Conservation (phyloP, 2,797 vertebrate genomes). For the Danio aesculapii region DNA sequence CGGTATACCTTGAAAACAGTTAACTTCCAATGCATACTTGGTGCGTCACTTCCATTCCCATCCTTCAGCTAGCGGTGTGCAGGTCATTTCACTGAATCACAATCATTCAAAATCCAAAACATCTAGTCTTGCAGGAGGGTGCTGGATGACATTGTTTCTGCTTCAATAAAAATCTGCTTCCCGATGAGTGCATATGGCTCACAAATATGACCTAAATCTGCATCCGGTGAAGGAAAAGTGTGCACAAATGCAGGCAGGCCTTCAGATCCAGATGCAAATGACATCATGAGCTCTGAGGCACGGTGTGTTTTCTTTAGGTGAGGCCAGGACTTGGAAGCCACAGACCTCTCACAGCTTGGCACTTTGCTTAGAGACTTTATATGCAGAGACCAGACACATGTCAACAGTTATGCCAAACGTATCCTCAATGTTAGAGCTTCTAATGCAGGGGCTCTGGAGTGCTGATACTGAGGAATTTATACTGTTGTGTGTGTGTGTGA, state of each 20-base stretch:
- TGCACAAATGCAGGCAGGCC: conserved; percentile 13
- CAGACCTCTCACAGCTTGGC: conserved; percentile 47
- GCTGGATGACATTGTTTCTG: background rate
- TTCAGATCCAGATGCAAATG: conserved; percentile 58
- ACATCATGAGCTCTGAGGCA: conserved; percentile 48
- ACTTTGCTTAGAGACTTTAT: conserved; percentile 22
- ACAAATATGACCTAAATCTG: conserved; percentile 54
- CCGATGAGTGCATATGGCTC: conserved; percentile 15
- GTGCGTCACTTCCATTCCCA: conserved; percentile 3
- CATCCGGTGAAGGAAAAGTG: conserved; percentile 32
- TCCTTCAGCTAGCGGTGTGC: background rate
- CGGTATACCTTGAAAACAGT: too few relatives aligned
- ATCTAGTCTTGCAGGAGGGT: background rate
- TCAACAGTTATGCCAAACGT: conserved; percentile 7
- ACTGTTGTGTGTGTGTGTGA: background rate
- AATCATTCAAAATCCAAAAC: conserved; percentile 15
- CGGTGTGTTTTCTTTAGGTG: conserved; percentile 46
- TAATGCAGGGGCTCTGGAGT: conserved; percentile 1
- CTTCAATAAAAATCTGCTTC: conserved; percentile 15
- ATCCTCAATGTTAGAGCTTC: background rate
- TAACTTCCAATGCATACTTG: background rate
- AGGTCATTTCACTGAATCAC: conserved; percentile 30
- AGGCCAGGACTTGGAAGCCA: conserved; percentile 44
- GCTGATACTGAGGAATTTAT: background rate
- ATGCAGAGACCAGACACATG: conserved; percentile 21